Percentiles rank a stretch among this genome's conserved stretches.
These are phyloP conservation scores for Dendronephthya gigantea DNA, from an alignment of 64 coral and sea anemone species.

Conservation along the genomic window DNA sequence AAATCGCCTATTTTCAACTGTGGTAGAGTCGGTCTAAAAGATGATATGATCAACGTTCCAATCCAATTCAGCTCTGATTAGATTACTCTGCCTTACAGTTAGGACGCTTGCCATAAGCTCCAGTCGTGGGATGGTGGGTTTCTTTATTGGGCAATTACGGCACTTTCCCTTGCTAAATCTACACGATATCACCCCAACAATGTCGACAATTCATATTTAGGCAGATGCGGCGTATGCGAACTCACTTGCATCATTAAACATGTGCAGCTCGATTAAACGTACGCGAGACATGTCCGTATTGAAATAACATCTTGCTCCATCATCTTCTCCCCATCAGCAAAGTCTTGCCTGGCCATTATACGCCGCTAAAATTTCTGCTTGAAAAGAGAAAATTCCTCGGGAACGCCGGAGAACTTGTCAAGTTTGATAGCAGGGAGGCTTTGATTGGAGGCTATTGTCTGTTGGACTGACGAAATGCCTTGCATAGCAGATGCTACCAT, in stretches of 20 bases:
- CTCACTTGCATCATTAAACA: background rate
- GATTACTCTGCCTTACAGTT: too few species aligned
- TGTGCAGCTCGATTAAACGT: too few species aligned
- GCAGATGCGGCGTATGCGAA: background rate
- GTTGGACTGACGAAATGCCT: too few species aligned
- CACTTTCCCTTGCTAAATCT: too few species aligned
- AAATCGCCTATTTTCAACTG: background rate
- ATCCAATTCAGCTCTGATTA: background rate
- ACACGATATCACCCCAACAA: background rate
- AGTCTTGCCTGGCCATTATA: constrained; percentile 19
- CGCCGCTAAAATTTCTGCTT: constrained; percentile 24
- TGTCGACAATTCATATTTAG: background rate
- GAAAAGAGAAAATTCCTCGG: constrained; percentile 20
- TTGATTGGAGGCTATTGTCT: background rate
- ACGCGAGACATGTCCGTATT: too few species aligned
- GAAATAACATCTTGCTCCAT: background rate
- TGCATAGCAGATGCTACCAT: constrained; percentile 16
- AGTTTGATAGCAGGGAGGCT: constrained; percentile 12
- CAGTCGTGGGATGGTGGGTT: background rate
- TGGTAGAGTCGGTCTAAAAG: background rate
- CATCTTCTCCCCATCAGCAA: constrained; percentile 21
- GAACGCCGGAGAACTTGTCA: constrained; percentile 1
- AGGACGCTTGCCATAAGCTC: background rate
- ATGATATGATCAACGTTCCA: background rate
- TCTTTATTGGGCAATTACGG: background rate